Conservation (phyloP, 2,888 invertebrate species). For the Clistopyga incitator region DNA sequence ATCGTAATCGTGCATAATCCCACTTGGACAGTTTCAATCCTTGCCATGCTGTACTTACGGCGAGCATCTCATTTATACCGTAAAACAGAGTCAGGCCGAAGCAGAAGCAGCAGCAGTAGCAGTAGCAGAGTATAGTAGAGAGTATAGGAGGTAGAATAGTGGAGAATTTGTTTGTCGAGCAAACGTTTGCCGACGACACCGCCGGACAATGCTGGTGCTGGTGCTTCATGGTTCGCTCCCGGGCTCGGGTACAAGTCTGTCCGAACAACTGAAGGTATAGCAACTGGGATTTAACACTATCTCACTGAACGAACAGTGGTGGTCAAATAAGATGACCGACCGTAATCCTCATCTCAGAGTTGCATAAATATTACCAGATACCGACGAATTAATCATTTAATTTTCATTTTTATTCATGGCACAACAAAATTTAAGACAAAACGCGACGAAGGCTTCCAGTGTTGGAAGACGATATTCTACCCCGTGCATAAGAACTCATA, state of each 20-base stretch:
- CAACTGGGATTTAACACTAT: slow-evolving; percentile 82
- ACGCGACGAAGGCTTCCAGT: neutral
- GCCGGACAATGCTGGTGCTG: slow-evolving; percentile 83
- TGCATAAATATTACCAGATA: neutral
- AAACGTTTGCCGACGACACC: slow-evolving; percentile 84
- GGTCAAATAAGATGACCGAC: slow-evolving; percentile 82
- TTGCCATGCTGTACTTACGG: slow-evolving; percentile 76
- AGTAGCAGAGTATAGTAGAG: slow-evolving; percentile 68
- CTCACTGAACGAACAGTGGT: slow-evolving; percentile 82
- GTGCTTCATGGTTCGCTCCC: slow-evolving; percentile 77
- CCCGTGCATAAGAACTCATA: slow-evolving; percentile 71
- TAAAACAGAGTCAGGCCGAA: slow-evolving; percentile 78
- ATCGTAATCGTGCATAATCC: slow-evolving; percentile 19
- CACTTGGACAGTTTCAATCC: slow-evolving; percentile 75
- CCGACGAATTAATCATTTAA: neutral
- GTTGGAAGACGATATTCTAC: slow-evolving; percentile 27
- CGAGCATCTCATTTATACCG: slow-evolving; percentile 80
- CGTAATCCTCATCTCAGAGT: slow-evolving; percentile 74
- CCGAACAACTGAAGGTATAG: slow-evolving; percentile 77
- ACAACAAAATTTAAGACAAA: slow-evolving; percentile 5
- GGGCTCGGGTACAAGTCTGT: slow-evolving; percentile 78
- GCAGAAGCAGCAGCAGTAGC: slow-evolving; percentile 73
- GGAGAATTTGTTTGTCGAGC: slow-evolving; percentile 83
- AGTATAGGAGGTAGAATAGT: slow-evolving; percentile 71
- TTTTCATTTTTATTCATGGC: neutral